phyloP scores from a whole-genome alignment of 2,797 vertebrate species.

The Myotis daubentonii region DNA sequence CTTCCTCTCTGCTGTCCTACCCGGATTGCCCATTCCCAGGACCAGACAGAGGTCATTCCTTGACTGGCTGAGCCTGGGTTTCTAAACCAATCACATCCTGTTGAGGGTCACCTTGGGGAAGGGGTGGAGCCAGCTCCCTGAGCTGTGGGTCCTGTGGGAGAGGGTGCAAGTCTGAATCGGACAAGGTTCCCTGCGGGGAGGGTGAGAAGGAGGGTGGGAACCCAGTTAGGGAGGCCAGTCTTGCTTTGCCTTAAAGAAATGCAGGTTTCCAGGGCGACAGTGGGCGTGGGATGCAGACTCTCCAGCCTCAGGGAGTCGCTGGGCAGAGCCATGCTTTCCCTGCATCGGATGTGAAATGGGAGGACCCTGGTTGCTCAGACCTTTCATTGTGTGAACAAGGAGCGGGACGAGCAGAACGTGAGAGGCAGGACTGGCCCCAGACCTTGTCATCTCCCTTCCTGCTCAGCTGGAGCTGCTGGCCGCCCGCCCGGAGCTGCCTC shows the following conservation, averaged over 20 bases:
- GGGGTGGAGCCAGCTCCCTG: background rate
- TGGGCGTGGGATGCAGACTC: background rate
- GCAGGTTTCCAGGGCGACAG: background rate
- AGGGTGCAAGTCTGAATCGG: background rate
- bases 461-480: too few species aligned
- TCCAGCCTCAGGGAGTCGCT: background rate
- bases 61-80: background rate
- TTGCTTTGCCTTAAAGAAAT: background rate
- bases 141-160: background rate
- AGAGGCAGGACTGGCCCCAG: background rate
- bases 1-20: background rate
- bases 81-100: background rate
- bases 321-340: background rate
- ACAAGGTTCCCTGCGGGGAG: background rate
- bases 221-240: background rate
- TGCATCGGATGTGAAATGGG: fast-evolving
- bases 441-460: background rate
- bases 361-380: background rate
- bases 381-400: background rate
- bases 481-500: background rate
- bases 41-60: background rate
- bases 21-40: background rate
- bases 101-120: background rate
- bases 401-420: background rate
- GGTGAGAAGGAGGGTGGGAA: background rate